A percentile compares a stretch with the other conserved stretches of the same genome.
Conservation (phyloP, 2,888 invertebrate genomes). For the Drosophila rubida region DNA sequence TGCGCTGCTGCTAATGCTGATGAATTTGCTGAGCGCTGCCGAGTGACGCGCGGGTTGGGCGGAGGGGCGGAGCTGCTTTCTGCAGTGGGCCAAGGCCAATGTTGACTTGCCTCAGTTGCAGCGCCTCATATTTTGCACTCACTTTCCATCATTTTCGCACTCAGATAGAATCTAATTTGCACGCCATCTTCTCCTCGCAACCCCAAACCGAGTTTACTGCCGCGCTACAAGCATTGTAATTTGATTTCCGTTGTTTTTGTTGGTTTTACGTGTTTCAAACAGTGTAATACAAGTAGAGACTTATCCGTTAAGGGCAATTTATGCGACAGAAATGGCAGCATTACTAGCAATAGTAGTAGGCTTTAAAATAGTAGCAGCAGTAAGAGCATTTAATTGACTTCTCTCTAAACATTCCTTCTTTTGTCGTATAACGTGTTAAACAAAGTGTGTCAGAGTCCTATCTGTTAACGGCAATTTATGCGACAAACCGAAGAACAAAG, state of each 20-base stretch:
- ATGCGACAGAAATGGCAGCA: not conserved
- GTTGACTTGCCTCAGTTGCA: not conserved
- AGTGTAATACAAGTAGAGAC: too few relatives aligned
- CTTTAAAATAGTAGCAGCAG: too few relatives aligned
- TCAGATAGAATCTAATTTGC: not conserved
- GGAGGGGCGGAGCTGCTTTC: not conserved
- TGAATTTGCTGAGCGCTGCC: constrained; percentile 4
- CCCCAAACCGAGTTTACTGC: not conserved
- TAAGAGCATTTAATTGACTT: too few relatives aligned
- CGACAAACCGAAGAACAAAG: too few relatives aligned
- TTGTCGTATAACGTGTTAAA: too few relatives aligned
- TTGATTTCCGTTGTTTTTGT: not conserved
- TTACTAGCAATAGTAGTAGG: too few relatives aligned
- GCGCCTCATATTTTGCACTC: not conserved
- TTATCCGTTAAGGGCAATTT: not conserved
- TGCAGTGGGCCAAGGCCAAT: not conserved
- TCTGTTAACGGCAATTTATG: too few relatives aligned
- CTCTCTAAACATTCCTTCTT: too few relatives aligned
- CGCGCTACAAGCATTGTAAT: not conserved
- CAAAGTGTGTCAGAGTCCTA: too few relatives aligned
- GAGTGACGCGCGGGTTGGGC: not conserved
- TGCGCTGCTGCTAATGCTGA: constrained; percentile 7
- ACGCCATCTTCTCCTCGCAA: not conserved
- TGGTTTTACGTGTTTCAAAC: not conserved
- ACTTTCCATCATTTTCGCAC: not conserved